Evolutionary conservation across 2,888 invertebrate species (phyloP).

Genomic region (Metacarcinus magister): DNA sequence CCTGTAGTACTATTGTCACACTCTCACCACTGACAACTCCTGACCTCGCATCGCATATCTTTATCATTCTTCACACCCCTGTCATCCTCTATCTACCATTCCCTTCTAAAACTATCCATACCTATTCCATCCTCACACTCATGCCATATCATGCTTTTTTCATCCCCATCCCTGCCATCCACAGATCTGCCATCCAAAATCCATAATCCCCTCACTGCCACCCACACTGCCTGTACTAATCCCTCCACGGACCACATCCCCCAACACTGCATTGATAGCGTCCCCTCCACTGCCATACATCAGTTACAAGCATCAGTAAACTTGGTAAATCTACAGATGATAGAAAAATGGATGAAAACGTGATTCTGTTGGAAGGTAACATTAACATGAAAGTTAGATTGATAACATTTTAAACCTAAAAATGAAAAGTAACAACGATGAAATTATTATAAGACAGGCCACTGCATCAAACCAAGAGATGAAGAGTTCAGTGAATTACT

Average conservation of each 20-base stretch:
- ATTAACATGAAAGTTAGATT: no score
- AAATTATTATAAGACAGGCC: no score
- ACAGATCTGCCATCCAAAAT: no score
- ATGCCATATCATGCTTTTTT: neutral
- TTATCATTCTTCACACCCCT: neutral
- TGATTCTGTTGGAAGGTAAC: no score
- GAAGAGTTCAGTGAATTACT: no score
- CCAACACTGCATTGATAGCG: neutral
- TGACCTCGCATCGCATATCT: neutral
- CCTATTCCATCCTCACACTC: neutral
- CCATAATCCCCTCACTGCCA: neutral
- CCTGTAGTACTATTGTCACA: neutral
- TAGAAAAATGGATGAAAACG: neutral
- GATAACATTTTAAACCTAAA: no score
- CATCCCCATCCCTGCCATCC: neutral
- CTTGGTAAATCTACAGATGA: neutral
- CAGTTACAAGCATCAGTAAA: constrained; percentile 5
- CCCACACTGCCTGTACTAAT: neutral
- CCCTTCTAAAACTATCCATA: neutral
- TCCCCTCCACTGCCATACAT: neutral
- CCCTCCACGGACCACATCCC: neutral
- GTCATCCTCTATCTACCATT: neutral
- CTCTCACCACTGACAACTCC: neutral
- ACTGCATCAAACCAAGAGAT: no score
- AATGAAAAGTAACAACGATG: no score